These are phyloP conservation scores for Chiroxiphia lanceolata DNA, from an alignment of 2,797 vertebrate genomes.

Conservation along the genomic window DNA sequence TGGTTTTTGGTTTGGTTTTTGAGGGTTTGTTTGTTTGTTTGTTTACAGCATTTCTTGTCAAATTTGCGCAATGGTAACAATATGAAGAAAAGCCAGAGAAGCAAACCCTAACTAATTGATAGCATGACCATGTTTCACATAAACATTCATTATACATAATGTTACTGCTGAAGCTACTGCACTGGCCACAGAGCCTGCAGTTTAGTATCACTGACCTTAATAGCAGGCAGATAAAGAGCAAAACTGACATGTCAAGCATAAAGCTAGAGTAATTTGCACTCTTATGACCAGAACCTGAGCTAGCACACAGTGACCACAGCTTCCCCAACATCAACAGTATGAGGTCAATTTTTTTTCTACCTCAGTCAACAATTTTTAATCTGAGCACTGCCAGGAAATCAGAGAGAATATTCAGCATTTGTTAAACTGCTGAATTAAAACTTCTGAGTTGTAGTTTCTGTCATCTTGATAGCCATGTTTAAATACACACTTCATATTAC, in stretches of 20 bases:
- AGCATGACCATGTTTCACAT: background rate
- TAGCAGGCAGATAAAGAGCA: conserved; percentile 51
- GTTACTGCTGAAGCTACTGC: conserved; percentile 17
- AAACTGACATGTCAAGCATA: conserved; percentile 39
- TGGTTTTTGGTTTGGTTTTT: background rate
- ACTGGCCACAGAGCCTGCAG: background rate
- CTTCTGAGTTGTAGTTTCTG: background rate
- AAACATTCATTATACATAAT: background rate
- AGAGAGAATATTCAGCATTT: background rate
- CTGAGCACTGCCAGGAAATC: background rate
- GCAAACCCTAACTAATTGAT: conserved; percentile 46
- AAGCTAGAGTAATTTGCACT: conserved; percentile 45
- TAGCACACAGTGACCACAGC: background rate
- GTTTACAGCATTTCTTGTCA: conserved; percentile 4
- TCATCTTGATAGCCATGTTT: background rate
- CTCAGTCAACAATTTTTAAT: conserved; percentile 21
- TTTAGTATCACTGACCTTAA: conserved; percentile 51
- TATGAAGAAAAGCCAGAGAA: background rate
- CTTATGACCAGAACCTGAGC: background rate
- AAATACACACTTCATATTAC: background rate
- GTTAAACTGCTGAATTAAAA: background rate
- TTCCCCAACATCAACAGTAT: background rate
- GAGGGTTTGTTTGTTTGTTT: background rate
- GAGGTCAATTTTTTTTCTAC: background rate
- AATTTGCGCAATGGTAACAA: background rate